Percentiles rank a stretch among this genome's conserved stretches.
phyloP scores from a whole-genome alignment of 2,797 vertebrate species.

The Acrossocheilus fasciatus region DNA sequence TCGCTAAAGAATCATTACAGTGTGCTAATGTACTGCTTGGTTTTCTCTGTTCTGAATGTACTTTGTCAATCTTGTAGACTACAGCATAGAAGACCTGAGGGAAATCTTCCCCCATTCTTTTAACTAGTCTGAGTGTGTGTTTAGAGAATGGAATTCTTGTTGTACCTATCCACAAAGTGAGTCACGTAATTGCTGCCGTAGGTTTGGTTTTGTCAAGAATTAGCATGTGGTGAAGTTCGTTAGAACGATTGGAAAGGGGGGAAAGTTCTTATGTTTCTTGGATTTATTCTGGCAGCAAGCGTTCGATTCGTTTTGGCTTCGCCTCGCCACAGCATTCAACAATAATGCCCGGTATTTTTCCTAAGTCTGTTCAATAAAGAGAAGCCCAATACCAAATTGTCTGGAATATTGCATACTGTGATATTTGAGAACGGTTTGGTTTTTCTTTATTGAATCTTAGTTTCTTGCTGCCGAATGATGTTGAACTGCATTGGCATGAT shows the following conservation, averaged over 20 bases:
- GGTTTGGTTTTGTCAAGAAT: constrained; percentile 53
- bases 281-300: neutral
- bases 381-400: neutral
- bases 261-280: constrained; percentile 41
- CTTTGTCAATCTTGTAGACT: neutral
- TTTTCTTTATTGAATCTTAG: constrained; percentile 13
- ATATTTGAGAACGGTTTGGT: neutral
- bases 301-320: constrained; percentile 42
- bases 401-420: neutral
- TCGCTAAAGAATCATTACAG: neutral
- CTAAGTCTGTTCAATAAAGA: constrained; percentile 6
- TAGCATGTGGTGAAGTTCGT: constrained; percentile 56
- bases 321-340: constrained; percentile 9
- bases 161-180: constrained; percentile 54
- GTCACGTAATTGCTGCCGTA: constrained; percentile 59
- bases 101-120: neutral
- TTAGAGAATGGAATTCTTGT: constrained; percentile 51
- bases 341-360: constrained; percentile 28
- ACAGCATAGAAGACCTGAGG: neutral
- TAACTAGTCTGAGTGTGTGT: constrained; percentile 11
- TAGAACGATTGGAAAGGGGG: constrained; percentile 42
- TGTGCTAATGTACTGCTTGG: no score
- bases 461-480: neutral
- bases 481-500: neutral
- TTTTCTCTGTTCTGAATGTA: neutral